phyloP scores from a whole-genome alignment of 2,113 vertebrate species.

The Aepyceros melampus region DNA sequence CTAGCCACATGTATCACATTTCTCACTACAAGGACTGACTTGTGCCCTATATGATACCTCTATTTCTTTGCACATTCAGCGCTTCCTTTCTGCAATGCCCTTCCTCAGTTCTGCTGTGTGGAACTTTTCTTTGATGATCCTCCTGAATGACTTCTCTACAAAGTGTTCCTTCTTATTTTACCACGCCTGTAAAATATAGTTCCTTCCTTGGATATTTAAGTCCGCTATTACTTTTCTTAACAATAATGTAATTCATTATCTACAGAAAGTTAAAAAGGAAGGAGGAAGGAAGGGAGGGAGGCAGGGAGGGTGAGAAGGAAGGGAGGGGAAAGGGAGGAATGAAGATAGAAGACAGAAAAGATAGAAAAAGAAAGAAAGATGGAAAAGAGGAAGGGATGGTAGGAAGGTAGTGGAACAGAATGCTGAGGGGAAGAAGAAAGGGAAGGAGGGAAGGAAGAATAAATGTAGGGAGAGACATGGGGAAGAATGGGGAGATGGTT shows the following conservation, averaged over 20 bases:
- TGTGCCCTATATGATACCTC: neutral
- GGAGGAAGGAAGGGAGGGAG: no score
- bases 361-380: no score
- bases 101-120: neutral
- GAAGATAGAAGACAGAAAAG: neutral
- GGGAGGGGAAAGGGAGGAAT: neutral
- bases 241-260: neutral
- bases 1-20: fast-evolving
- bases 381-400: neutral
- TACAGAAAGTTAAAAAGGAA: neutral
- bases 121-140: neutral
- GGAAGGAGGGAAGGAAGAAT: neutral
- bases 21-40: fast-evolving
- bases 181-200: neutral
- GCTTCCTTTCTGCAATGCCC: neutral
- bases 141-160: neutral
- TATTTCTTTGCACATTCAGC: neutral
- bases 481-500: neutral
- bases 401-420: neutral
- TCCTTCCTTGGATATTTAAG: neutral
- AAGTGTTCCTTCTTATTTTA: neutral
- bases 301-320: neutral
- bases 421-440: neutral
- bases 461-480: neutral
- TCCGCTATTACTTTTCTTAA: neutral